phyloP scores from a whole-genome alignment of 2,113 vertebrate species.

The Planiliza haematocheilus region DNA sequence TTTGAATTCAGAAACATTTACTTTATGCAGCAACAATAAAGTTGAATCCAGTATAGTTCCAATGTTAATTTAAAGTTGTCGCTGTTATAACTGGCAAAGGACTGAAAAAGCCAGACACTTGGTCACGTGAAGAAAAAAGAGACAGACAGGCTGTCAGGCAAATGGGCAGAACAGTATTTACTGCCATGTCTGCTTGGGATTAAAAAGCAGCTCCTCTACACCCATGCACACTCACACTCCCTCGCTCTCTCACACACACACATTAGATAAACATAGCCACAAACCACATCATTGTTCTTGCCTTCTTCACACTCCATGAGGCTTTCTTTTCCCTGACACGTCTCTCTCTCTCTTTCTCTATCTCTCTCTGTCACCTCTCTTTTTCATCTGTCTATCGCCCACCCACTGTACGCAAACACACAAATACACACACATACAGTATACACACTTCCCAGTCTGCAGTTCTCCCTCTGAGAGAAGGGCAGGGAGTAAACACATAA shows the following conservation, averaged over 20 bases:
- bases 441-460: constrained; percentile 22
- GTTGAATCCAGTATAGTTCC: background rate
- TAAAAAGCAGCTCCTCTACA: constrained; percentile 22
- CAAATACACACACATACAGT: constrained; percentile 3
- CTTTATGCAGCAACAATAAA: background rate
- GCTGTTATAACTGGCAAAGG: background rate
- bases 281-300: constrained; percentile 50
- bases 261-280: constrained; percentile 51
- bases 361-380: constrained; percentile 40
- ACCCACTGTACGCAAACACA: constrained; percentile 27
- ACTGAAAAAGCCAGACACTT: constrained; percentile 21
- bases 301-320: constrained; percentile 46
- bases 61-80: too few species aligned
- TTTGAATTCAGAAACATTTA: too few species aligned
- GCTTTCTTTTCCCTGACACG: constrained; percentile 47
- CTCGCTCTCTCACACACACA: constrained; percentile 6
- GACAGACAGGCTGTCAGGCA: constrained; percentile 24
- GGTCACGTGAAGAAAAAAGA: background rate
- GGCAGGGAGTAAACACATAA: constrained; percentile 30
- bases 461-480: constrained; percentile 28
- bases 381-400: constrained; percentile 60
- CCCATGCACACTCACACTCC: constrained; percentile 7
- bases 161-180: constrained; percentile 26
- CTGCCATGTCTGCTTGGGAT: constrained; percentile 23
- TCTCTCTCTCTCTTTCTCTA: constrained; percentile 33